Base-by-base conservation (phyloP, 2,113 vertebrate species). In the Piprites chloris region DNA sequence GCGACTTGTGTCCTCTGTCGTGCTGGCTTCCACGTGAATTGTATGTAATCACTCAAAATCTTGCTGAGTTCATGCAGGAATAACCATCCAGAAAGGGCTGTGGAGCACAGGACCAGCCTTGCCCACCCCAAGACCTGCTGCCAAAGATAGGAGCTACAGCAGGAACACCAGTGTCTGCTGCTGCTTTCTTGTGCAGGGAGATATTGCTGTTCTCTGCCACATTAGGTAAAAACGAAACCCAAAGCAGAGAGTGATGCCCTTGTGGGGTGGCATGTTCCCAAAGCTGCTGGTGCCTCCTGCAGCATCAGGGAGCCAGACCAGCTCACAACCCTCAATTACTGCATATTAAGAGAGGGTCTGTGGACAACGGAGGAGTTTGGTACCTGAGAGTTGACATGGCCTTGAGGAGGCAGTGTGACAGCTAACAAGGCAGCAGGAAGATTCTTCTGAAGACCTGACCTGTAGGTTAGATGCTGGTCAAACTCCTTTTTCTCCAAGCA, bases 361-460 rank as follows among this genome's bases (percentile, higher is more conserved):
- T 26, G 66, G 19, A 47, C 49, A 53, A 6, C 24, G 3, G 59
- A 26, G 46, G 32, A 39, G 59, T 63, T 41, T 28, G 37, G 3
- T 12, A 16, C 0, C 0, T 20, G 44, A 44, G 44, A 73, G 19
- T 3, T 59, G 55, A 24, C 37, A 23, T 0, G 0, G 55, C 19
- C 49, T 58, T 58, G 49, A 63, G 32, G 6, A 62, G 20, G 13
- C 22, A 14, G 22, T 7, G 12, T 3, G 0, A 52, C 19, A 24
- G 49, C 35, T 17, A 3, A 28, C 0, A 8, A 44, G 33, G 37
- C n/a, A 27, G 55, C 55, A 5, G 5, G 7, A n/a, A 87, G 55
- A 18, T 1, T 5, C 33, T 11, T 30, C 78, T 56, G 73, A 50
- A 46, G 49, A 35, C 35, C 11, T 1, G 11, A 41, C 71, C 42